phyloP scores from a whole-genome alignment of 2,797 vertebrate species.

The Enteromius thamalakanensis region DNA sequence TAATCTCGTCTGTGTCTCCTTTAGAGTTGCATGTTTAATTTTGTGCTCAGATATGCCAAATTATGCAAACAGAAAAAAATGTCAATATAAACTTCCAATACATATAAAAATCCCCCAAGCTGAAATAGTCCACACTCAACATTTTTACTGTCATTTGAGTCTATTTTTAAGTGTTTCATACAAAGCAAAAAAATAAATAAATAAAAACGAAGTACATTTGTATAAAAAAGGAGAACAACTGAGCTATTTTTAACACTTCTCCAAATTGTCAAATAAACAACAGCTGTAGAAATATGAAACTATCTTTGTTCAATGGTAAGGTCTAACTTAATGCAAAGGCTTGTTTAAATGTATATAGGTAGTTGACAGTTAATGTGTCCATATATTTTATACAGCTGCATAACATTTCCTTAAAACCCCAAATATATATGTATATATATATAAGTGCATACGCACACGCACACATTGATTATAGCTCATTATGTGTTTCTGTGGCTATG shows the following conservation, averaged over 20 bases:
- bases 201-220: neutral
- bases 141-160: neutral
- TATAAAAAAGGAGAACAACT: conserved; percentile 1
- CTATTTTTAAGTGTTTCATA: conserved; percentile 2
- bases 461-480: conserved; percentile 21
- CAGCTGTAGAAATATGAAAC: conserved; percentile 13
- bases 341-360: neutral
- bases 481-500: neutral
- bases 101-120: neutral
- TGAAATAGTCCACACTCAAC: neutral
- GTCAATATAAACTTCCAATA: neutral
- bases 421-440: neutral
- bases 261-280: conserved; percentile 1
- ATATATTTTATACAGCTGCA: neutral
- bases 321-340: neutral
- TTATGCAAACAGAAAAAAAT: neutral
- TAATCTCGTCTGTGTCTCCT: neutral
- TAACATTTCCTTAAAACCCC: neutral
- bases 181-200: neutral
- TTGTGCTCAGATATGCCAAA: neutral
- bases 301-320: neutral
- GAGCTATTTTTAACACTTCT: conserved; percentile 26
- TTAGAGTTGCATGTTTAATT: neutral
- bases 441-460: neutral
- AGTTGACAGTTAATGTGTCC: neutral